Percentiles rank a stretch among this genome's conserved stretches.
Conservation (phyloP, 23 tunicate genomes). For the Clavelina lepadiformis region DNA sequence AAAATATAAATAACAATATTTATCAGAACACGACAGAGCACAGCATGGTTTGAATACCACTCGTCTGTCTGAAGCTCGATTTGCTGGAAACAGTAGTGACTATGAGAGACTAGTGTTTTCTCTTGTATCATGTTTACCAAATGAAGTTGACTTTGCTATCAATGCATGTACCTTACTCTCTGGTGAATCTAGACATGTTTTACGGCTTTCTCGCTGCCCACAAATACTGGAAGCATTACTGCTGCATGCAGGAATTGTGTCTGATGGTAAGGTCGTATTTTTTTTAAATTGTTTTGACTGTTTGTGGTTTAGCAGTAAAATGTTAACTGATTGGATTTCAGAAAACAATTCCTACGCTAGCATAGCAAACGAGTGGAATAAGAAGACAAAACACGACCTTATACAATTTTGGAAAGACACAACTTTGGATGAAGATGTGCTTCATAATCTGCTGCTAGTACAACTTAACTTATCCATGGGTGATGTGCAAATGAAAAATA, state of each 20-base stretch:
- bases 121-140: constrained; percentile 85
- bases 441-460: constrained; percentile 18
- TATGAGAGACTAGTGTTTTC: constrained; percentile 69
- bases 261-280: constrained; percentile 84
- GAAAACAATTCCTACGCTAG: constrained; percentile 16
- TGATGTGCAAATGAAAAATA: background rate
- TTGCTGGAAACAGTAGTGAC: constrained; percentile 18
- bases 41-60: constrained; percentile 12
- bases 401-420: constrained; percentile 69
- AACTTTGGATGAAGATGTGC: constrained; percentile 10
- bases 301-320: background rate
- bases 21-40: constrained; percentile 28
- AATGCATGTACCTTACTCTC: constrained; percentile 94
- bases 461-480: background rate
- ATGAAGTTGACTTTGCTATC: constrained; percentile 94
- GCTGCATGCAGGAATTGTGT: constrained; percentile 84
- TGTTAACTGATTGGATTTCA: background rate
- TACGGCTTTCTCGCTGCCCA: constrained; percentile 73
- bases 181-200: constrained; percentile 79
- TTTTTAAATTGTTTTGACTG: too few relatives aligned
- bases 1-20: background rate
- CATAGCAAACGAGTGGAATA: constrained; percentile 24
- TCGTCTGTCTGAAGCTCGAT: constrained; percentile 1
- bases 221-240: constrained; percentile 83
- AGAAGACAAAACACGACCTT: constrained; percentile 51